Evolutionary conservation across 2,113 vertebrate species (phyloP), one percentile per base, ranked within the genome.

Genomic region (Sinocyclocheilus grahami): DNA sequence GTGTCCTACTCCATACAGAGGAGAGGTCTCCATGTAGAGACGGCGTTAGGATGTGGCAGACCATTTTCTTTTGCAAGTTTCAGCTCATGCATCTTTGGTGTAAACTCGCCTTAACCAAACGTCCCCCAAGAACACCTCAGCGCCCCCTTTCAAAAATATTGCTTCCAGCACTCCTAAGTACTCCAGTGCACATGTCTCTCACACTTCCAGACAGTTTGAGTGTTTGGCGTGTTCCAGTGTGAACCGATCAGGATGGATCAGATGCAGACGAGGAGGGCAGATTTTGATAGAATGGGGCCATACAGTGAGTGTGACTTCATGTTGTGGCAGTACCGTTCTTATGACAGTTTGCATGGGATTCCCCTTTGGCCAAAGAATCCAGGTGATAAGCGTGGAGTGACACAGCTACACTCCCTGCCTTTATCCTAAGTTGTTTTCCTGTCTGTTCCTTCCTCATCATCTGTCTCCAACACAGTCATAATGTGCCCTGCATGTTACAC

Each of bases 241-340:
- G 85, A 92, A 90, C 87, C 84, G 86, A 94, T 95, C 93, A 79
- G 88, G 90, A 86, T 89, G 86, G 39, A 94, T 94, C 92, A 95
- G 85, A 67, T 48, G 86, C 86, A 88, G 84, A 88, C 84, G 83
- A 89, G 90, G 93, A 92, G 93, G 92, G 95, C 90, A 87, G 91
- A 92, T 88, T 83, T 92, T 91, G 94, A 94, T 94, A 89, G 93
- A 94, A 95, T 94, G 92, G 90, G 95, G 93, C 93, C 95, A 94
- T 88, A 58, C 89, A 91, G 88, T 90, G 90, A 87, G 91, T 91
- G 92, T 92, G 88, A 88, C 88, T 91, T 84, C 65, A 92, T 92
- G 89, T 71, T 5, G 63, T 85, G 86, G 90, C 76, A 89, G 37
- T 81, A 87, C 24, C 4, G 20, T 69, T 87, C 90, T 90, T 90